These are phyloP conservation scores for Mythimna loreyi DNA, from an alignment of 2,888 invertebrate species.

Conservation along the genomic window DNA sequence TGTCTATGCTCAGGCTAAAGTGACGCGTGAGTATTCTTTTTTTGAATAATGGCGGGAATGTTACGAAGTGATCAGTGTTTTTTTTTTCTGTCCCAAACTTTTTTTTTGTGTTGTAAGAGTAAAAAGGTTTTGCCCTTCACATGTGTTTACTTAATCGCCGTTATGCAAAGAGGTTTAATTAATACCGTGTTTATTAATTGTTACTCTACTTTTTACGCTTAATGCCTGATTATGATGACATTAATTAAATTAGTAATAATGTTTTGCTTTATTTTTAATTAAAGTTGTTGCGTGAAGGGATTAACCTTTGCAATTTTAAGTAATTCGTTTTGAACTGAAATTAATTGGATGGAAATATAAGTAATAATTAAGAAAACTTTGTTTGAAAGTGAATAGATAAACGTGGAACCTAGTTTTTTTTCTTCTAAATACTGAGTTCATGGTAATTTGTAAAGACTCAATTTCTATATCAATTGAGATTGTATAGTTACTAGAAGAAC, in stretches of 20 bases:
- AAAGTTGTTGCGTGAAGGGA: neutral
- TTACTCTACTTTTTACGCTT: conserved; percentile 29
- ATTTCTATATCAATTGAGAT: conserved; percentile 2
- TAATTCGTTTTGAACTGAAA: neutral
- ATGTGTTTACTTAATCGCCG: conserved; percentile 24
- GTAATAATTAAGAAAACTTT: neutral
- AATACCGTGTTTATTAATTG: conserved; percentile 10
- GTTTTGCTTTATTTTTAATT: conserved; percentile 3
- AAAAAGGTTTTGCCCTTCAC: conserved; percentile 20
- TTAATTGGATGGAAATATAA: neutral
- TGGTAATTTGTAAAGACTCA: neutral
- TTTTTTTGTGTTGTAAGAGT: neutral
- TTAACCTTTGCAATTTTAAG: neutral
- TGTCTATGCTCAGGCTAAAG: conserved; percentile 77
- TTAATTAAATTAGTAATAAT: neutral
- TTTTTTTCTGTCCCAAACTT: neutral
- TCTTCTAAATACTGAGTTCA: neutral
- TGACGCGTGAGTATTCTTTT: conserved; percentile 81
- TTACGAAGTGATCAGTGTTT: neutral
- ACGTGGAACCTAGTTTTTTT: neutral
- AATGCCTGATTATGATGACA: conserved; percentile 13
- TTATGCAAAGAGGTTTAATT: conserved; percentile 30
- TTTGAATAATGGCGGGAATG: neutral
- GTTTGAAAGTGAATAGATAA: neutral
- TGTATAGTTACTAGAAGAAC: conserved; percentile 4